Conservation (phyloP, 2,113 vertebrate species). For the Otis tarda region DNA sequence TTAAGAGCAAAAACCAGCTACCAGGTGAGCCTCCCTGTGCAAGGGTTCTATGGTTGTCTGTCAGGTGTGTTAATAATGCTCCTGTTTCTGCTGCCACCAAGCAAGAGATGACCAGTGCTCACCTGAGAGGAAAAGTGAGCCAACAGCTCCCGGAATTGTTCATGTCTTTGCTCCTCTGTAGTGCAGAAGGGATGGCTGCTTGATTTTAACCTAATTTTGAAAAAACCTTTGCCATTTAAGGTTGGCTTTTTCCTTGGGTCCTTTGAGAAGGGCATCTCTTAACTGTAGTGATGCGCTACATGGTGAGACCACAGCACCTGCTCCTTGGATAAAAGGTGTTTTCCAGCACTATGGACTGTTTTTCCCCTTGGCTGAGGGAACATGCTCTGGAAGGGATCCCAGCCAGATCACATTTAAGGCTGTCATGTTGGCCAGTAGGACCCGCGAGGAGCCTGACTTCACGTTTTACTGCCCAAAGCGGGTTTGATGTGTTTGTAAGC, state of each 20-base stretch:
- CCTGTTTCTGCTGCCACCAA: not conserved
- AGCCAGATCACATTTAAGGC: not conserved
- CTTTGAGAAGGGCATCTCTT: not conserved
- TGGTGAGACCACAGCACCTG: not conserved
- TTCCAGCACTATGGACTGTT: not conserved
- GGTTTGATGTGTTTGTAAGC: not conserved
- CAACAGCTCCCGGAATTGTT: not conserved
- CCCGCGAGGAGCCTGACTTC: not conserved
- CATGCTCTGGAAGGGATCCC: not conserved
- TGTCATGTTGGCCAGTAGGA: not conserved
- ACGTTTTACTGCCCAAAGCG: fast-evolving
- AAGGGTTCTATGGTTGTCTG: not conserved
- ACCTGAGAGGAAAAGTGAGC: not conserved
- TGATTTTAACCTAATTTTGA: not conserved
- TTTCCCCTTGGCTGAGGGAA: not conserved
- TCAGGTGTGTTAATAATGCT: not conserved
- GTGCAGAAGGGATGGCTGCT: not conserved
- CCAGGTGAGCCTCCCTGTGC: not conserved
- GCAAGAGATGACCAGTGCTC: not conserved
- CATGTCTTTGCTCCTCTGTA: not conserved
- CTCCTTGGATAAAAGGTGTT: not conserved
- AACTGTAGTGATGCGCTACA: fast-evolving
- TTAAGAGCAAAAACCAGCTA: not conserved
- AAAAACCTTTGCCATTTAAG: not conserved
- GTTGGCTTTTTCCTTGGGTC: not conserved